Conservation (phyloP, 2,113 vertebrate genomes). For the Halcyon malimbica region DNA sequence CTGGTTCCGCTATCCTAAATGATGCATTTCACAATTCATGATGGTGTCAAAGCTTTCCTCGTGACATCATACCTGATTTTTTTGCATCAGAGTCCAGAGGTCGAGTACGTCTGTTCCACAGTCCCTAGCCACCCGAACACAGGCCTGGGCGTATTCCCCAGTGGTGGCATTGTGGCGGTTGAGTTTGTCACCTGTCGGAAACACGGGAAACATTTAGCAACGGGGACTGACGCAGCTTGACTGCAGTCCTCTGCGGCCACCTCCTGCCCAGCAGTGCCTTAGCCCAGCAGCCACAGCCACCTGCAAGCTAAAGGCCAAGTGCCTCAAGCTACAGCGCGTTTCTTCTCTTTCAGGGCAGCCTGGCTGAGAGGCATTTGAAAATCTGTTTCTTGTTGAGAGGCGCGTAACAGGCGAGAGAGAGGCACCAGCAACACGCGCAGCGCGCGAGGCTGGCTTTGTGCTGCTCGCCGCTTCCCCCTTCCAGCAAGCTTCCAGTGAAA, state of each 20-base stretch:
- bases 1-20: fast-evolving
- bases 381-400: not conserved
- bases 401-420: not conserved
- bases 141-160: slow-evolving; percentile 86
- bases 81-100: slow-evolving; percentile 94
- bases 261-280: fast-evolving
- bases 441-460: fast-evolving
- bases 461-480: not conserved
- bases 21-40: not conserved
- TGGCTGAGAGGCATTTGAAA: not conserved
- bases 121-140: slow-evolving; percentile 79
- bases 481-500: not conserved
- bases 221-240: fast-evolving
- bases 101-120: slow-evolving; percentile 83
- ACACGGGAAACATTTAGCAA: not conserved
- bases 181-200: slow-evolving; percentile 76
- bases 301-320: not conserved
- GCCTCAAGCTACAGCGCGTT: not conserved
- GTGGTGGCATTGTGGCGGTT: slow-evolving; percentile 83
- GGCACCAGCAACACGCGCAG: not conserved
- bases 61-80: slow-evolving; percentile 77
- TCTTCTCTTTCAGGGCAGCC: not conserved
- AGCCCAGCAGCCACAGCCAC: not conserved
- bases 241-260: not conserved
- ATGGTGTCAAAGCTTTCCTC: not conserved